Evolutionary conservation across 2,888 invertebrate species (phyloP).

Genomic region (Lepidochitona cinerea): DNA sequence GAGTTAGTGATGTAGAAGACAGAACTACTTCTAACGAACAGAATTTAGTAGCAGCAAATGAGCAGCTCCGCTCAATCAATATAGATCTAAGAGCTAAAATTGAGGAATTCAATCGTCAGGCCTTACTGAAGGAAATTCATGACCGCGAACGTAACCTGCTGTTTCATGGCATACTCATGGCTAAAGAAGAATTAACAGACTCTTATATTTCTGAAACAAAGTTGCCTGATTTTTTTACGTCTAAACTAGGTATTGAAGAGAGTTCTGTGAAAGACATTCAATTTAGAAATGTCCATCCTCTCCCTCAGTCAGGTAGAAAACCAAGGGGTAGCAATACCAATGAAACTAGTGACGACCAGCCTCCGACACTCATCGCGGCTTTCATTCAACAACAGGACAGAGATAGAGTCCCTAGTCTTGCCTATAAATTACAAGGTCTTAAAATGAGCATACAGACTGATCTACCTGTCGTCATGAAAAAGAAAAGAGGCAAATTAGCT

Average conservation of each 20-base stretch:
- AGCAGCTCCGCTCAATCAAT: not conserved
- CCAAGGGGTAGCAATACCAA: too few species aligned
- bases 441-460: not conserved
- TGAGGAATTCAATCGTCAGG: not conserved
- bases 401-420: not conserved
- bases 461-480: not conserved
- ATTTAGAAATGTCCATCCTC: not conserved
- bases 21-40: not conserved
- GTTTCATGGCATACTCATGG: not conserved
- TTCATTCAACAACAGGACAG: not conserved
- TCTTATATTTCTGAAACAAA: not conserved
- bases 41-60: not conserved
- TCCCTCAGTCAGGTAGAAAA: not conserved
- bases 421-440: not conserved
- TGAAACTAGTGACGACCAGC: not conserved
- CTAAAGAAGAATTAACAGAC: not conserved
- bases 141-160: not conserved
- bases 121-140: not conserved
- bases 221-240: not conserved
- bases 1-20: not conserved
- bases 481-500: not conserved
- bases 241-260: not conserved
- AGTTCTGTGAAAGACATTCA: not conserved
- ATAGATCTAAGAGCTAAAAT: not conserved
- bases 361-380: not conserved